Base-by-base conservation (phyloP, 2,888 invertebrate genomes). In the Scaptodrosophila latifasciaeformis region DNA sequence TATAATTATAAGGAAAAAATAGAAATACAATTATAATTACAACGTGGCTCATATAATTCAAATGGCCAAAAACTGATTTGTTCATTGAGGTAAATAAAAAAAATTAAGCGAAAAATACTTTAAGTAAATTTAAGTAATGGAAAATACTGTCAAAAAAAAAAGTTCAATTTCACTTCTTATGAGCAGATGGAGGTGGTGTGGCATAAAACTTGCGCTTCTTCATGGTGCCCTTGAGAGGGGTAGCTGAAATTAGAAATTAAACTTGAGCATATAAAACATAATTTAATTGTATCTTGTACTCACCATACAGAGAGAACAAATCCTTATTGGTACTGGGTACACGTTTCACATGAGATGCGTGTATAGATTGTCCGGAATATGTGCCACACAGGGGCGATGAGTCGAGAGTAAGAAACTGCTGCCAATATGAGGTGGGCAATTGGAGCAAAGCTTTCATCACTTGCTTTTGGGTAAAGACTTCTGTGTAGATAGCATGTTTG, bases 381-480 rank as follows among this genome's bases (percentile, higher is more conserved):
- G 67, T 42, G 7, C 31, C 46, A 24, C 43, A n/a, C 7, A 53
- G 42, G 7, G 60, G 56, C 2, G 67, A 63, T 3, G 54, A 40
- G 17, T 79, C 81, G 12, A 80, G 15, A 1, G 66, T 54, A 1
- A 84, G 56, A 62, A 70, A 86, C 57, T 82, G 77, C 48, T 75
- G 88, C 94, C 94, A 95, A 87, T 92, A 95, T 76, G 92, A 92
- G 0, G 89, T 87, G 0, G 93, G 91, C 59, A 95, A 88, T 37
- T 89, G 90, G 46, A 95, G 86, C 47, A 95, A 84, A 42, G 90
- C 87, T 74, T 92, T 91, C 89, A 93, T 88, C 69, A 93, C 92
- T 61, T 88, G 88, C 57, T 90, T 89, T 88, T 95, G 95, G 69
- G 92, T 92, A 44, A 90, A 90, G 0, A 94, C 94, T 81, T 96